These are phyloP conservation scores for Drosophila engyochracea DNA, from an alignment of 2,888 invertebrate genomes.

Conservation along the genomic window DNA sequence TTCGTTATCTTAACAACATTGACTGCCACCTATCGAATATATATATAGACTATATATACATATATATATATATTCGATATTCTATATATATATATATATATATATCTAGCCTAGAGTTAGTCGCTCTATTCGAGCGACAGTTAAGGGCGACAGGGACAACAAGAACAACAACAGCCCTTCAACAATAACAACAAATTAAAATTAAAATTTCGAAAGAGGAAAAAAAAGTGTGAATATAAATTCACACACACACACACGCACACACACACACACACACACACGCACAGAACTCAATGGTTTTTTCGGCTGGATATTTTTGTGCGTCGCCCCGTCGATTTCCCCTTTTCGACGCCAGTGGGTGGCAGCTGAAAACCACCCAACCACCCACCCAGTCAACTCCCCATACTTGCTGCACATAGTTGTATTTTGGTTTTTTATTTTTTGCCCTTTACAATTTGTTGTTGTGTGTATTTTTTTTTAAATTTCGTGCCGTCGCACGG, in stretches of 20 bases:
- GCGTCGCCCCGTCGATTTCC: constrained; percentile 74
- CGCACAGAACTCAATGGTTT: constrained; percentile 19
- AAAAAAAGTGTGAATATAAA: constrained; percentile 25
- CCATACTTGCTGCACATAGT: constrained; percentile 56
- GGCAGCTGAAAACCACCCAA: constrained; percentile 23
- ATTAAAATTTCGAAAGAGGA: constrained; percentile 56
- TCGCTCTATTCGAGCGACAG: background rate
- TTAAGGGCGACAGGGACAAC: constrained; percentile 3
- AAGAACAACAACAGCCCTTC: constrained; percentile 5
- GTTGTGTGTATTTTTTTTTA: constrained; percentile 58
- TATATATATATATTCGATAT: background rate
- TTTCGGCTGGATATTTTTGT: constrained; percentile 59
- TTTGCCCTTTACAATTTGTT: constrained; percentile 60
- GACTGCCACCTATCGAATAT: background rate
- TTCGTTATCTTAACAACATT: constrained; percentile 20
- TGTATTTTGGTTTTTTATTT: constrained; percentile 58
- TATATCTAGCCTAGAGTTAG: background rate
- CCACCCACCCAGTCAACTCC: background rate
- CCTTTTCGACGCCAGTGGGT: constrained; percentile 66
- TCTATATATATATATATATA: background rate
- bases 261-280: constrained; percentile 13
- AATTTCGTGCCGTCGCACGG: constrained; percentile 64
- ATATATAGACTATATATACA: background rate
- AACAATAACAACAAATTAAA: constrained; percentile 57
- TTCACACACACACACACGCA: constrained; percentile 30